Evolutionary conservation across 2,888 invertebrate species (phyloP).

Genomic region (Lamellibrachia satsuma): DNA sequence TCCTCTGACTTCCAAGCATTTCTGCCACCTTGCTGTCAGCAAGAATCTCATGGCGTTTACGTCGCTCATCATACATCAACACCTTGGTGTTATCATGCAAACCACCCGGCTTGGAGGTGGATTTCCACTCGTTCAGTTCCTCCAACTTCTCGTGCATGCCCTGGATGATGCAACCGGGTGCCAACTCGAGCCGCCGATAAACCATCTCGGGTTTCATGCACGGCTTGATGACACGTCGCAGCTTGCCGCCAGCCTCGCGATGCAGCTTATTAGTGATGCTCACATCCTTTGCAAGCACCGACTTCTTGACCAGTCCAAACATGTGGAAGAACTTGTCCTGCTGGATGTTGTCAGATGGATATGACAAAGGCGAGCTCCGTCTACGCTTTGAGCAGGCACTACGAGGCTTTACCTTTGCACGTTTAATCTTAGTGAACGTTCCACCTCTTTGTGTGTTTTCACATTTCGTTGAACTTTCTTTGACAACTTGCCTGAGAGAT

Average conservation of each 20-base stretch:
- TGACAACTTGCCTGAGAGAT: background rate
- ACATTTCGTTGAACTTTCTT: background rate
- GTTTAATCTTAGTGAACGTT: background rate
- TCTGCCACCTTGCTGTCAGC: background rate
- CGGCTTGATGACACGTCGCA: conserved; percentile 37
- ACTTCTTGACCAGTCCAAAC: conserved; percentile 38
- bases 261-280: conserved; percentile 34
- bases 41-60: conserved; percentile 1
- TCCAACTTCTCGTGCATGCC: background rate
- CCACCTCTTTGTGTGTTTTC: background rate
- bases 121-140: background rate
- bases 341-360: conserved; percentile 17
- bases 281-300: conserved; percentile 33
- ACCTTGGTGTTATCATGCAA: background rate
- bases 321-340: conserved; percentile 35
- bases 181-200: conserved; percentile 31
- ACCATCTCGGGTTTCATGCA: conserved; percentile 37
- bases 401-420: background rate
- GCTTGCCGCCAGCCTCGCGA: conserved; percentile 38
- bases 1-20: background rate
- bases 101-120: background rate
- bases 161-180: conserved; percentile 27
- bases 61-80: background rate
- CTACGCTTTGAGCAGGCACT: background rate
- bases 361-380: background rate